Evolutionary conservation across 2,888 invertebrate species (phyloP).

Genomic region (Tachina lurida): DNA sequence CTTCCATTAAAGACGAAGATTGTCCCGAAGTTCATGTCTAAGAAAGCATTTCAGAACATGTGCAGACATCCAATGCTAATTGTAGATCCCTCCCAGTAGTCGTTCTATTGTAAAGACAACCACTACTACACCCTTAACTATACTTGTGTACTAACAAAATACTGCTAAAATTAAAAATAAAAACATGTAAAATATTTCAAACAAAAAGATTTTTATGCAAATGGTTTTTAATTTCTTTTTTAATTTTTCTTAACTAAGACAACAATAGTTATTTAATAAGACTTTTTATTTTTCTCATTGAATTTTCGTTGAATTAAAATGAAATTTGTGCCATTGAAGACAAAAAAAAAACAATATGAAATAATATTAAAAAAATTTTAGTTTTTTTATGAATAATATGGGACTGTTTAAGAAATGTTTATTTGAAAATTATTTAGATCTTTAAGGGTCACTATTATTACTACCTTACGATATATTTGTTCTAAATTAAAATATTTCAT

Average conservation of each 20-base stretch:
- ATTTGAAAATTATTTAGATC: neutral
- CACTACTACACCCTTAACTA: neutral
- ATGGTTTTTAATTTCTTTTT: neutral
- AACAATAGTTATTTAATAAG: neutral
- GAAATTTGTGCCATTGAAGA: slow-evolving; percentile 52
- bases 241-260: neutral
- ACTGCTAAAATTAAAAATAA: slow-evolving; percentile 39
- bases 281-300: slow-evolving; percentile 17
- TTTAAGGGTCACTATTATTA: neutral
- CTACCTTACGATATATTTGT: too few species aligned
- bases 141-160: slow-evolving; percentile 3
- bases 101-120: slow-evolving; percentile 19
- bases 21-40: slow-evolving; percentile 83
- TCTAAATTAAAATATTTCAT: too few species aligned
- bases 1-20: slow-evolving; percentile 87
- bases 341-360: neutral
- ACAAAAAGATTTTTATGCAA: slow-evolving; percentile 14
- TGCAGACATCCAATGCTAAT: neutral
- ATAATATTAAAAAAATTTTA: neutral
- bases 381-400: neutral
- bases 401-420: neutral
- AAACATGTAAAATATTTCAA: slow-evolving; percentile 53
- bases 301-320: slow-evolving; percentile 14
- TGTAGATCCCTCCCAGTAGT: slow-evolving; percentile 42
- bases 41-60: slow-evolving; percentile 26